phyloP scores from a whole-genome alignment of 2,797 vertebrate genomes.

The Eulemur rubriventer region DNA sequence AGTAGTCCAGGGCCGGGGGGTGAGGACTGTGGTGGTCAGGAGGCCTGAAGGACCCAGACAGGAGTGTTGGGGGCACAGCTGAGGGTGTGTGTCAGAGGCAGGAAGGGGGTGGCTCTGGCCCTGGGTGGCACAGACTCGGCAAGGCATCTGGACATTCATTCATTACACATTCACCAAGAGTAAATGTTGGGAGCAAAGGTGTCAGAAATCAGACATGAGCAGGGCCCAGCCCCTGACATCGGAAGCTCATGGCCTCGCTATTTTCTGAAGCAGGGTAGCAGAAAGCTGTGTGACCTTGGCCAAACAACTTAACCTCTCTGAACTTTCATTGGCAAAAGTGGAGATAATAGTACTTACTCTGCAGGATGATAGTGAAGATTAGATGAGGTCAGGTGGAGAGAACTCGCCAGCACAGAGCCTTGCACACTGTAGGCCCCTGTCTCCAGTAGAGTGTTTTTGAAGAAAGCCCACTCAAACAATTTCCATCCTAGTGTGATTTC shows the following conservation, averaged over 20 bases:
- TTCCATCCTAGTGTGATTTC: background rate
- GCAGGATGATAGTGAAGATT: background rate
- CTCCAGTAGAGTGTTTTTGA: background rate
- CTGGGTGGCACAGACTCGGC: background rate
- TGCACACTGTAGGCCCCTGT: no score
- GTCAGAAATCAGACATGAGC: background rate
- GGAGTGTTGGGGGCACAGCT: background rate
- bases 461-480: background rate
- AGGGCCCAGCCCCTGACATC: background rate
- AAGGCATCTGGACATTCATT: background rate
- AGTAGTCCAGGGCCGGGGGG: background rate
- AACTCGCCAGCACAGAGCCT: background rate
- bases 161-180: background rate
- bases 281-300: background rate
- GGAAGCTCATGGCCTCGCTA: background rate
- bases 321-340: background rate
- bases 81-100: background rate
- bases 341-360: background rate
- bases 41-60: background rate
- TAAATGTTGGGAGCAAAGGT: background rate
- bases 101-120: background rate
- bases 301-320: background rate
- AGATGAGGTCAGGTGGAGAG: no score
- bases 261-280: background rate
- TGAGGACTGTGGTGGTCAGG: background rate